phyloP scores from a whole-genome alignment of 2,888 invertebrate species.

The Norana najaformis region DNA sequence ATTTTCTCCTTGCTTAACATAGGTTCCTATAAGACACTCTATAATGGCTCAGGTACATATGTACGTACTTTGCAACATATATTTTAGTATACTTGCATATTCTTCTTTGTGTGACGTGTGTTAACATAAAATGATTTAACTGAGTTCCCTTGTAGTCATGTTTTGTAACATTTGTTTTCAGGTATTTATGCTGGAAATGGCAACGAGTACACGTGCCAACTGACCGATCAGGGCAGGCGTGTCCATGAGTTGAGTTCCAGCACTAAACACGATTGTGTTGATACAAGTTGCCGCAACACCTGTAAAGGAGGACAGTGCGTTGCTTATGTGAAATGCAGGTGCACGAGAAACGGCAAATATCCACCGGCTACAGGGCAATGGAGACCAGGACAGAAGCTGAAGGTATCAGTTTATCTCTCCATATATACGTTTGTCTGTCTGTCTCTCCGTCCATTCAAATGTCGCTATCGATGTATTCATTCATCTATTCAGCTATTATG shows the following conservation, averaged over 20 bases:
- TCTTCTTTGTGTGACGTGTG: too few relatives aligned
- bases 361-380: constrained; percentile 29
- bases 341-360: constrained; percentile 24
- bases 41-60: too few relatives aligned
- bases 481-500: too few relatives aligned
- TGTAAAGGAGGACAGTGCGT: constrained; percentile 38
- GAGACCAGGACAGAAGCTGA: constrained; percentile 30
- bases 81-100: too few relatives aligned
- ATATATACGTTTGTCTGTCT: neutral
- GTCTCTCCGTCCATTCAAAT: too few relatives aligned
- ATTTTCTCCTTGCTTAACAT: too few relatives aligned
- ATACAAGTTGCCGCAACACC: constrained; percentile 32
- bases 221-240: constrained; percentile 27
- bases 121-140: too few relatives aligned
- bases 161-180: neutral
- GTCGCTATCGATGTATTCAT: too few relatives aligned
- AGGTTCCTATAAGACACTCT: too few relatives aligned
- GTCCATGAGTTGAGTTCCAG: constrained; percentile 29
- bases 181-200: neutral
- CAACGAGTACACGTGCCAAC: constrained; percentile 17
- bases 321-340: constrained; percentile 34
- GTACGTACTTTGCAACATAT: too few relatives aligned
- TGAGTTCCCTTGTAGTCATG: too few relatives aligned
- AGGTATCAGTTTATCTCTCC: neutral
- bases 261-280: constrained; percentile 31